Percentiles rank a stretch among this genome's conserved stretches.
phyloP scores from a whole-genome alignment of 2,113 vertebrate species.

The Callaeas wilsoni region DNA sequence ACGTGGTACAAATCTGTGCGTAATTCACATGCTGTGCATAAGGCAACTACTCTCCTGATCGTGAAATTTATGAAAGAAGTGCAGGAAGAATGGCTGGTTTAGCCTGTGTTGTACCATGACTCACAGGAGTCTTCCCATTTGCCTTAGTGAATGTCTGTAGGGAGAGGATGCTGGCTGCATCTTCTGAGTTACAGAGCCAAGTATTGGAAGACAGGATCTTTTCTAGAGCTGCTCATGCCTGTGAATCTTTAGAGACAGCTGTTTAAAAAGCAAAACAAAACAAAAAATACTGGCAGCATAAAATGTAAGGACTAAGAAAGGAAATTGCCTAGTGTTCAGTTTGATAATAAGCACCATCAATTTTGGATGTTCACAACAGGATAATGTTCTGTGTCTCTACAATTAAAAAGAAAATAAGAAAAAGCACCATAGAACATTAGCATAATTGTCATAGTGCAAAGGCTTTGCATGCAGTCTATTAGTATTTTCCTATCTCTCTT shows the following conservation, averaged over 20 bases:
- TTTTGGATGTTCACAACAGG: not conserved
- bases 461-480: conserved; percentile 1
- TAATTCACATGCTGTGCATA: not conserved
- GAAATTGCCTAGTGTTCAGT: not conserved
- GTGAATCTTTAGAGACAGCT: not conserved
- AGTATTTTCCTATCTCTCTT: conserved; percentile 4
- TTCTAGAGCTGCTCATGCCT: conserved; percentile 7
- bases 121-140: conserved; percentile 14
- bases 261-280: conserved; percentile 32
- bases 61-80: not conserved
- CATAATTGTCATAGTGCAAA: conserved; percentile 29
- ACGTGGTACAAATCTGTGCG: not conserved
- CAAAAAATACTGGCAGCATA: conserved; percentile 4
- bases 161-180: not conserved
- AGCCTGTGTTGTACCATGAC: not conserved
- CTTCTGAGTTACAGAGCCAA: not conserved
- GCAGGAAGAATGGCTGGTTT: not conserved
- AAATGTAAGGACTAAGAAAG: not conserved
- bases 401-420: conserved; percentile 42
- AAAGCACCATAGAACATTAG: conserved; percentile 39
- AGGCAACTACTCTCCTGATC: not conserved
- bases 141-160: not conserved
- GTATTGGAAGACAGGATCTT: conserved; percentile 6
- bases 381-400: conserved; percentile 12
- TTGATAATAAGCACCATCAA: conserved; percentile 1